Conservation (phyloP, 2,797 vertebrate genomes). For the Sebastes melanostomus region DNA sequence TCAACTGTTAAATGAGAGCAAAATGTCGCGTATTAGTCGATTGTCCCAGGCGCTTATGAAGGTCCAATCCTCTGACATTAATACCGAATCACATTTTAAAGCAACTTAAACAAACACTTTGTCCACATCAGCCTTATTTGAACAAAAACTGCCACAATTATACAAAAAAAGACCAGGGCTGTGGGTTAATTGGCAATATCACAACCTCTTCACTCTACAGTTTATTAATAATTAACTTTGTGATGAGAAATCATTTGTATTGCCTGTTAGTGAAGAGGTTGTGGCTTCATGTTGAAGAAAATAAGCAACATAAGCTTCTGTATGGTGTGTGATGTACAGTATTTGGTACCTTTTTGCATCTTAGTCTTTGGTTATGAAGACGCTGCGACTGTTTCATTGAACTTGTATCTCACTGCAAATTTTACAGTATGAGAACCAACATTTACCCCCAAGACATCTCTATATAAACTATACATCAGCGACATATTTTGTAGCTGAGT, state of each 20-base stretch:
- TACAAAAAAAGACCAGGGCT: neutral
- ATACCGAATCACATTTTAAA: neutral
- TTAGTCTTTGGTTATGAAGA: conserved; percentile 2
- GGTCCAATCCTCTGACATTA: neutral
- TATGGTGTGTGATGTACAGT: neutral
- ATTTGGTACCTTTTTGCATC: conserved; percentile 13
- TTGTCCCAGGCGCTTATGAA: neutral
- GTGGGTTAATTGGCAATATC: neutral
- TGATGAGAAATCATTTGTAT: neutral
- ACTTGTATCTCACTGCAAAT: neutral
- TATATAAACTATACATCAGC: neutral
- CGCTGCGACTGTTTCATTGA: conserved; percentile 28
- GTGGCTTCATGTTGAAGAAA: conserved; percentile 35
- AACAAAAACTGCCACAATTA: conserved; percentile 27
- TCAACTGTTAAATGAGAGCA: neutral
- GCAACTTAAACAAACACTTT: neutral
- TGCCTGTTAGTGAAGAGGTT: neutral
- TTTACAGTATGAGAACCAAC: neutral
- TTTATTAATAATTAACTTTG: neutral
- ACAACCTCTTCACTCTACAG: neutral
- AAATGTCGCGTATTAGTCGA: neutral
- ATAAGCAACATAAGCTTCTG: neutral
- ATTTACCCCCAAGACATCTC: neutral
- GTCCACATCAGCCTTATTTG: conserved; percentile 12
- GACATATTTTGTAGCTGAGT: neutral